These are phyloP conservation scores for Myanophis thanlyinensis DNA, from an alignment of 2,113 vertebrate species.

Conservation along the genomic window DNA sequence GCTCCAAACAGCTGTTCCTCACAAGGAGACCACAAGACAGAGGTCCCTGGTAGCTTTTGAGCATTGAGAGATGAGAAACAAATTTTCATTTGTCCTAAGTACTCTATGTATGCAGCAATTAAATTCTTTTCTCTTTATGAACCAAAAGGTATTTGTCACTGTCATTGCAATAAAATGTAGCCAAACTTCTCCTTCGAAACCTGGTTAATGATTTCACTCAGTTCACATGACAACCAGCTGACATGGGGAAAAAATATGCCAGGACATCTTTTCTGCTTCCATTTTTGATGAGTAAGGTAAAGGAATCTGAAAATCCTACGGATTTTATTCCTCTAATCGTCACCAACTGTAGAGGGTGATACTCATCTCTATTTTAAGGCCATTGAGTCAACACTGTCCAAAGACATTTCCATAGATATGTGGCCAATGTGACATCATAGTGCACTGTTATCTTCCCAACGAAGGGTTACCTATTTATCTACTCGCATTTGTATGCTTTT, in stretches of 20 bases:
- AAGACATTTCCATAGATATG: no score
- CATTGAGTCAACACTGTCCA: no score
- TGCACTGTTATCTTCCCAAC: no score
- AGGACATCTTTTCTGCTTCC: not conserved
- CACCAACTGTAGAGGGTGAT: no score
- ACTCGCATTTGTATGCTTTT: no score
- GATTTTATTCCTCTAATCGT: no score
- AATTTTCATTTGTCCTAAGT: not conserved
- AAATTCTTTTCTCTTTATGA: not conserved
- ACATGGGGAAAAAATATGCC: not conserved
- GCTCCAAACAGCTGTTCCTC: not conserved
- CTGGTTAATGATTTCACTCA: not conserved
- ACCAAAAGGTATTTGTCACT: not conserved
- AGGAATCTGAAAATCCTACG: no score
- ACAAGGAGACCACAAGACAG: not conserved
- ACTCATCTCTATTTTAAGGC: no score
- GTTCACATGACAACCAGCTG: not conserved
- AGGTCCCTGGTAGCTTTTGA: no score
- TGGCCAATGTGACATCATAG: no score
- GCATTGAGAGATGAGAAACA: no score
- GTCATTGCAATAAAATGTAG: not conserved
- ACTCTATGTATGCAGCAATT: not conserved
- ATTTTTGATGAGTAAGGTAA: not conserved
- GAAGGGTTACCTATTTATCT: no score
- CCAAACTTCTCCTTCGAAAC: not conserved